phyloP scores from a whole-genome alignment of 2,888 invertebrate species.

The Cryptocephalus moraei region DNA sequence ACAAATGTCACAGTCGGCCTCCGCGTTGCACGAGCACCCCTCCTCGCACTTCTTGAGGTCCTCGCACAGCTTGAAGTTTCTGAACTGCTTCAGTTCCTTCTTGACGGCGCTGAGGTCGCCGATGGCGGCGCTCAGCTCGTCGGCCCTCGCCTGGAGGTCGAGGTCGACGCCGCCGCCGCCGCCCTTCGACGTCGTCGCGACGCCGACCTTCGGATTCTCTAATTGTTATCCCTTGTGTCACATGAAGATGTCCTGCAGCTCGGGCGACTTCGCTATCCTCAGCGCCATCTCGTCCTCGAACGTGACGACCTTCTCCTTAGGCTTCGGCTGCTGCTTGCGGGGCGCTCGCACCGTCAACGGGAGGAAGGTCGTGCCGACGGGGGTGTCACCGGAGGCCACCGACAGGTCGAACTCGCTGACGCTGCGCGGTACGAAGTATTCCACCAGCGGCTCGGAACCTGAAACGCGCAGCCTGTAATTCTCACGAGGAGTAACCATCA shows the following conservation, averaged over 20 bases:
- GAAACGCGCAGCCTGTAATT: too few species aligned
- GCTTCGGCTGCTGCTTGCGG: slow-evolving; percentile 38
- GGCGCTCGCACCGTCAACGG: slow-evolving; percentile 33
- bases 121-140: slow-evolving; percentile 18
- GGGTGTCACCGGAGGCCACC: slow-evolving; percentile 47
- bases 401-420: slow-evolving; percentile 74
- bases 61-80: slow-evolving; percentile 36
- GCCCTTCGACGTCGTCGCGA: slow-evolving; percentile 6
- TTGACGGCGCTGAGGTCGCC: slow-evolving; percentile 28
- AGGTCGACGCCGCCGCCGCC: neutral
- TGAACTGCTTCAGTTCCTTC: slow-evolving; percentile 31
- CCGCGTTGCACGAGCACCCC: slow-evolving; percentile 35
- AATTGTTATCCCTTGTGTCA: slow-evolving; percentile 49
- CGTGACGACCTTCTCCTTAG: slow-evolving; percentile 68
- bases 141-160: slow-evolving; percentile 8
- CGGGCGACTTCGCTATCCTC: slow-evolving; percentile 14
- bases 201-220: slow-evolving; percentile 6
- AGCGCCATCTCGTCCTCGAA: slow-evolving; percentile 61
- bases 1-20: slow-evolving; percentile 37
- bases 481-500: too few species aligned
- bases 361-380: slow-evolving; percentile 31
- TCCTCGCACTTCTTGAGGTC: slow-evolving; percentile 36
- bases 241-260: slow-evolving; percentile 68
- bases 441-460: slow-evolving; percentile 54
- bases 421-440: slow-evolving; percentile 77